A percentile compares a stretch with the other conserved stretches of the same genome.
phyloP scores from a whole-genome alignment of 2,888 invertebrate genomes.

The Trachelus stipa region DNA sequence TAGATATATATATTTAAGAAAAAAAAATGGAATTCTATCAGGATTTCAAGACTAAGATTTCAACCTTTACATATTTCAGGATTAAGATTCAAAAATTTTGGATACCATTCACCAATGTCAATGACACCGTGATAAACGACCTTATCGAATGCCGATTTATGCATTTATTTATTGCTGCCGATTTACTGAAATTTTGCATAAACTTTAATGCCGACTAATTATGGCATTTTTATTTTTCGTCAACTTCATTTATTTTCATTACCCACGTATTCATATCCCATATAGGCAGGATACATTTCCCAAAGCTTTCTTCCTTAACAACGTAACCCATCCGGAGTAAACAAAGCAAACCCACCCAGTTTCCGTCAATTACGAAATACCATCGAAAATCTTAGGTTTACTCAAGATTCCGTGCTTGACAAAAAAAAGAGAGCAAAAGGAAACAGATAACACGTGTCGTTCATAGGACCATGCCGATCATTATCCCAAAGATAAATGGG shows the following conservation, averaged over 20 bases:
- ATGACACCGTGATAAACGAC: background rate
- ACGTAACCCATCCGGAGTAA: background rate
- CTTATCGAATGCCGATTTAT: background rate
- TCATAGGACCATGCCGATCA: background rate
- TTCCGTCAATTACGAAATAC: background rate
- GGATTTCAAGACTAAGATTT: no score
- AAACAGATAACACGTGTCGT: background rate
- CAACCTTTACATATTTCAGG: background rate
- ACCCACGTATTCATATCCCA: background rate
- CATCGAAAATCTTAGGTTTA: background rate
- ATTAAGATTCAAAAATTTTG: background rate
- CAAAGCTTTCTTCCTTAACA: background rate
- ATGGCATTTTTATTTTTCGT: background rate
- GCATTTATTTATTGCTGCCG: background rate
- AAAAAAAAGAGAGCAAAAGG: background rate
- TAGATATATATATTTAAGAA: no score
- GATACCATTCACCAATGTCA: background rate
- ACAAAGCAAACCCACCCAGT: background rate
- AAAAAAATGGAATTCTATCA: no score
- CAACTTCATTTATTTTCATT: no score
- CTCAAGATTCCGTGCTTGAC: background rate
- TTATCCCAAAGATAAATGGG: background rate
- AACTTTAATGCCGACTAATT: background rate
- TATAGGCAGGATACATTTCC: background rate
- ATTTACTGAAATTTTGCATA: background rate